Evolutionary conservation across 2,888 invertebrate genomes (phyloP), one percentile per base, ranked within the genome.

Genomic region (Halictus quadricinctus): DNA sequence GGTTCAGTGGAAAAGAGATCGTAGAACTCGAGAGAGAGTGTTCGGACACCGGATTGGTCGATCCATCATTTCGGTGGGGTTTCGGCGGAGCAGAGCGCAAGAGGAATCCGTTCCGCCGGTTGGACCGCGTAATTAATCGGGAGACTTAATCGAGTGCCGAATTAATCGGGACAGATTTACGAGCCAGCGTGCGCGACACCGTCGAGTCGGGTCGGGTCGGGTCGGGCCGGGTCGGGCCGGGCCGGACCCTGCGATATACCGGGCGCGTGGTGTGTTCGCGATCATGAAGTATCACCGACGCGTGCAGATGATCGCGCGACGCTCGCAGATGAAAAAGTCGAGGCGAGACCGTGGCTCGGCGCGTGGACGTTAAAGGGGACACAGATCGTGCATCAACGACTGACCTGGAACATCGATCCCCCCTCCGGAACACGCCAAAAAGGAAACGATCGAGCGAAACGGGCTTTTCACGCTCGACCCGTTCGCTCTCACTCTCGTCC

Each of bases 141-240:
- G 80, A 48, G 81, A 88, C 86, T 89, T 89, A 89, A 89, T 87
- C 88, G 87, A 89, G 86, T 89, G 87, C 72, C 84, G 88, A 90
- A 89, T 88, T 86, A 84, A 89, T 90, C 85, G 81, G 72, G 87
- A 86, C 89, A 81, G 88, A 87, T 90, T 90, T 88, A 86, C 87
- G 80, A 72, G 36, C 8, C 0, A 18, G 18, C 29, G 29, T 66
- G 29, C 36, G 36, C 66, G 66, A 36, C 66, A 18, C 66, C 66
- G 66, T 25, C 64, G 64, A 15, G 25, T 25, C 60, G 25, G n/a
- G n/a, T 60, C 58, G 54, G 50, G 5, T 58, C n/a, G 60, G 60
- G 5, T 13, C 21, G 8, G 21, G 12, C 13, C 21, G 8, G 50
- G 36, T 58, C n/a, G 60, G 25, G 1, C 25, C 21, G 8, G 50